Evolutionary conservation across 2,113 vertebrate species (phyloP).

Genomic region (Polypterus bichir): DNA sequence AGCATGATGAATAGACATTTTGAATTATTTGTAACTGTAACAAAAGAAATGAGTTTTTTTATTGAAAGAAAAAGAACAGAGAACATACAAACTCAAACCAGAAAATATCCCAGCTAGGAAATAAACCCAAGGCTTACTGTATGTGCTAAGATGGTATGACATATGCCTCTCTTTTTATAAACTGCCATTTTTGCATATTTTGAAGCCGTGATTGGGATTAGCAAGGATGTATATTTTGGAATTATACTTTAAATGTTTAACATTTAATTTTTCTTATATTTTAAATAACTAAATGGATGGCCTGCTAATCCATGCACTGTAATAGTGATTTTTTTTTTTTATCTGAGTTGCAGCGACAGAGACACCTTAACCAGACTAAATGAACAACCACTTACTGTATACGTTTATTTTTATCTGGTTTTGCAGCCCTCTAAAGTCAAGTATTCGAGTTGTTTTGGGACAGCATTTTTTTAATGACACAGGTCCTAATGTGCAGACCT

Average conservation of each 20-base stretch:
- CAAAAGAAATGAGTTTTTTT: too few relatives aligned
- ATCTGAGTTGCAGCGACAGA: not conserved
- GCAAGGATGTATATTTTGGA: not conserved
- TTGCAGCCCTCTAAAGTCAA: constrained; percentile 56
- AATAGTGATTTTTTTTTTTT: not conserved
- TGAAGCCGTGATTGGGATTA: too few relatives aligned
- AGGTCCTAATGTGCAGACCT: constrained; percentile 54
- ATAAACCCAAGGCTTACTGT: too few relatives aligned
- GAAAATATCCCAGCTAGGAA: too few relatives aligned
- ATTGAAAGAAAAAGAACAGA: too few relatives aligned
- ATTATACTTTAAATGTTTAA: not conserved
- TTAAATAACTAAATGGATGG: too few relatives aligned
- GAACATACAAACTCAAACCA: too few relatives aligned
- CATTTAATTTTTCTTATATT: not conserved
- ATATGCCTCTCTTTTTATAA: too few relatives aligned
- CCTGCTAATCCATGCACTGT: not conserved
- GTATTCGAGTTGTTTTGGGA: constrained; percentile 73
- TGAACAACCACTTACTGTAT: not conserved
- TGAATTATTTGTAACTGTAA: too few relatives aligned
- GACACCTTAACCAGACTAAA: not conserved
- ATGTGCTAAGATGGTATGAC: too few relatives aligned
- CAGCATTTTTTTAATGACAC: constrained; percentile 77
- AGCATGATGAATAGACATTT: too few relatives aligned
- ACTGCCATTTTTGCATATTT: too few relatives aligned
- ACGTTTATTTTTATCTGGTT: not conserved